Percentiles rank a stretch among this genome's conserved stretches.
Evolutionary conservation across 2,797 vertebrate species (phyloP).

Genomic region (Nasua narica): DNA sequence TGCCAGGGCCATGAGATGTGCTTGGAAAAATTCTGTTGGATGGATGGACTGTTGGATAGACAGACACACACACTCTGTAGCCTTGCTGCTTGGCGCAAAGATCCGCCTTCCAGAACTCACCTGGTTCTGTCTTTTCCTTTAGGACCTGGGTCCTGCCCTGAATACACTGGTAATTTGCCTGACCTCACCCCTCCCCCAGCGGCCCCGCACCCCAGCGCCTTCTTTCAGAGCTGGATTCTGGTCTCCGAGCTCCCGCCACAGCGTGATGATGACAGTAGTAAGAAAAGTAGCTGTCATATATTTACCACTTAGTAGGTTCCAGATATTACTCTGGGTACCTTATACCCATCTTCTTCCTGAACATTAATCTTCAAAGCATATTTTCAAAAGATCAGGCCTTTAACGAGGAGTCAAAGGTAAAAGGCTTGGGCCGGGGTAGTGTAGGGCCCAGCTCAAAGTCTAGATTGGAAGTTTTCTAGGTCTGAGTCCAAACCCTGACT

Average conservation of each 20-base stretch:
- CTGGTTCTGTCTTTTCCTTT: background rate
- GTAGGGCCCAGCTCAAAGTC: background rate
- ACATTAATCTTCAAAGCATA: background rate
- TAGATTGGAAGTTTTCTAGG: background rate
- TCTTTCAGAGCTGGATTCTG: background rate
- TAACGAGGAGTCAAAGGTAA: background rate
- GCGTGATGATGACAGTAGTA: background rate
- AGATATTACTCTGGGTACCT: background rate
- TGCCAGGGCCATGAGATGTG: background rate
- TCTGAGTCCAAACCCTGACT: background rate
- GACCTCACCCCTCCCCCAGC: fast-evolving
- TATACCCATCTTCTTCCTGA: background rate
- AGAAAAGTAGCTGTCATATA: background rate
- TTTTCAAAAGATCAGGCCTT: background rate
- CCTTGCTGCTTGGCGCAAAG: background rate
- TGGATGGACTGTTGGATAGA: background rate
- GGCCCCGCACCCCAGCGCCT: background rate
- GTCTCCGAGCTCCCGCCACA: background rate
- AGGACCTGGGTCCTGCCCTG: background rate
- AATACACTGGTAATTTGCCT: background rate
- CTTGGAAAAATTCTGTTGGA: background rate
- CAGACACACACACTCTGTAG: background rate
- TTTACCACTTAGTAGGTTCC: background rate
- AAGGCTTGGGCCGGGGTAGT: background rate
- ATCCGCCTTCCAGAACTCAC: background rate